These are phyloP conservation scores for Plebejus argus DNA, from an alignment of 2,888 invertebrate genomes.

Conservation along the genomic window DNA sequence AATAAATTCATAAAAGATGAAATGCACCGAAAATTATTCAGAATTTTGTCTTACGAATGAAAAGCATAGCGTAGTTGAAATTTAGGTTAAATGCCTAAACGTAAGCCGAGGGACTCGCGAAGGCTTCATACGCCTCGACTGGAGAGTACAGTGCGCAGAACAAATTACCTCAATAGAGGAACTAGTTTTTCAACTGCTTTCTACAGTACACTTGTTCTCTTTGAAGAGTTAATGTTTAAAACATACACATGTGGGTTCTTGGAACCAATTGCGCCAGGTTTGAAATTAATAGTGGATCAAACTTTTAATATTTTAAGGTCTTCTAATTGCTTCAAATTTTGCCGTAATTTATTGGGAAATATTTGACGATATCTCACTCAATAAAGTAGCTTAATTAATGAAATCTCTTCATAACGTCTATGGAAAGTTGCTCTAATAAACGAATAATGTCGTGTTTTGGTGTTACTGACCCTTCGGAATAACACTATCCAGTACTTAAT, in stretches of 20 bases:
- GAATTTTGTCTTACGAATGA: conserved; percentile 18
- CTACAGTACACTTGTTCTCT: background rate
- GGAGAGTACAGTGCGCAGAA: conserved; percentile 4
- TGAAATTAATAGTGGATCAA: too few species aligned
- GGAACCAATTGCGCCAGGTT: too few species aligned
- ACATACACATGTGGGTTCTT: background rate
- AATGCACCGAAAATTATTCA: conserved; percentile 27
- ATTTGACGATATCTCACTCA: too few species aligned
- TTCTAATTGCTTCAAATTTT: too few species aligned
- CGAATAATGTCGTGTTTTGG: background rate
- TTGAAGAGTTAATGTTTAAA: background rate
- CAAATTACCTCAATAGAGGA: conserved; percentile 14
- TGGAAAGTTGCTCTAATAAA: background rate
- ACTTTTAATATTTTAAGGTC: too few species aligned
- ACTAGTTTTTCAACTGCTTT: background rate
- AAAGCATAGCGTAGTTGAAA: conserved; percentile 17
- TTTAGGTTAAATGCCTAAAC: conserved; percentile 30
- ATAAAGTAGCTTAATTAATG: too few species aligned
- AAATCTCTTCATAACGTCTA: too few species aligned
- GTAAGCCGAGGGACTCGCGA: conserved; percentile 15
- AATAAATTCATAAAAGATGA: conserved; percentile 22
- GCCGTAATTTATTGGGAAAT: too few species aligned
- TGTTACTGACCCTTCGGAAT: background rate
- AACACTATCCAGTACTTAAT: too few species aligned
- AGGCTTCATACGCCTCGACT: background rate